Percentiles rank a stretch among this genome's conserved stretches.
Conservation (phyloP, 2,113 vertebrate species). For the Dromaius novaehollandiae region DNA sequence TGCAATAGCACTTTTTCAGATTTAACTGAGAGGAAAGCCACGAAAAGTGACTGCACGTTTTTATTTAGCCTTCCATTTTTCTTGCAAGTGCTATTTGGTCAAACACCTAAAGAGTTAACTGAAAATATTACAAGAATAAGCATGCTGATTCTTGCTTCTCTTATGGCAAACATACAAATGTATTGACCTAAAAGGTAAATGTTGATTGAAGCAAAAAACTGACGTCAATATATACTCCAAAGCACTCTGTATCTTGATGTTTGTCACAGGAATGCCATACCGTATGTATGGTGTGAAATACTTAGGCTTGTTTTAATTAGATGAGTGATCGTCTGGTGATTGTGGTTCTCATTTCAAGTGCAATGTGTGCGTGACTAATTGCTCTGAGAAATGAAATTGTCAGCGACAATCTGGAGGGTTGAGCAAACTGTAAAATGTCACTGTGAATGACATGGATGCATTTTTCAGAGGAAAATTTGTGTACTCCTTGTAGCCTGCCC, state of each 20-base stretch:
- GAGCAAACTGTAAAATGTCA: neutral
- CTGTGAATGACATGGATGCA: neutral
- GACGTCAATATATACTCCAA: constrained; percentile 42
- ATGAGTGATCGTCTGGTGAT: neutral
- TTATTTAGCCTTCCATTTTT: neutral
- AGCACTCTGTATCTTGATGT: constrained; percentile 12
- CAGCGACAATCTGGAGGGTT: neutral
- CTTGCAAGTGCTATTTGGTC: neutral
- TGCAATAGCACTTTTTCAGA: constrained; percentile 4
- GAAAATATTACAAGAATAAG: neutral
- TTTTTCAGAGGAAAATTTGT: neutral
- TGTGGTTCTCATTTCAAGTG: constrained; percentile 6
- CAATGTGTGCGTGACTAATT: neutral
- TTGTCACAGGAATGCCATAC: neutral
- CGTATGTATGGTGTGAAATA: neutral
- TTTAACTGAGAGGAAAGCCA: constrained; percentile 13
- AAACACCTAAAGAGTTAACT: constrained; percentile 16
- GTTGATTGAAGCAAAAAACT: constrained; percentile 44
- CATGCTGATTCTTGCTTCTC: constrained; percentile 55
- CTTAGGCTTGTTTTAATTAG: constrained; percentile 26
- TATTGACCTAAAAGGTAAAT: constrained; percentile 59
- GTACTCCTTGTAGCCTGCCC: neutral
- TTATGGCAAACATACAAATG: constrained; percentile 63
- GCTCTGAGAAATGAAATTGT: neutral
- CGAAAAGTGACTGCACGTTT: neutral